phyloP scores from a whole-genome alignment of 2,113 vertebrate genomes.

The Promerops cafer region DNA sequence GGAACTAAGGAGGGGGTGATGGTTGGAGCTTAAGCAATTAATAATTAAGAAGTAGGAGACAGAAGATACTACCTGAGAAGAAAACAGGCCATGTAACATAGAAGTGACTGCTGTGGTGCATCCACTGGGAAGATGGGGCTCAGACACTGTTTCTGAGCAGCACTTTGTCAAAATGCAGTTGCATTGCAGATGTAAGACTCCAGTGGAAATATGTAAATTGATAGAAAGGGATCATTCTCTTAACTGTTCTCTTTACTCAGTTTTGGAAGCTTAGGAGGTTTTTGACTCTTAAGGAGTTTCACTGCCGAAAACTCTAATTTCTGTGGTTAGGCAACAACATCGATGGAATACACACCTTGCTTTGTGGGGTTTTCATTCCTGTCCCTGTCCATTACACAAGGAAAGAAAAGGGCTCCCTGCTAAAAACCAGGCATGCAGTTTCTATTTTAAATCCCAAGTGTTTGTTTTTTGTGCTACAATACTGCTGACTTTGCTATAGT shows the following conservation, averaged over 20 bases:
- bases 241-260: background rate
- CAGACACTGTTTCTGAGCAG: background rate
- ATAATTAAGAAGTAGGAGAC: background rate
- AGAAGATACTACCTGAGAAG: background rate
- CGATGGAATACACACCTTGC: background rate
- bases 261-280: background rate
- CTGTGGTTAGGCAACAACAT: background rate
- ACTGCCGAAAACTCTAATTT: background rate
- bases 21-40: background rate
- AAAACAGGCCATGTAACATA: background rate
- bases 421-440: background rate
- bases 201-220: background rate
- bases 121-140: background rate
- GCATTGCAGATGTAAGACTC: background rate
- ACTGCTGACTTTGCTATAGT: constrained; percentile 1
- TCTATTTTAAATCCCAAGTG: background rate
- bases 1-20: background rate
- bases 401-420: background rate
- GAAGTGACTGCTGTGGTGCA: background rate
- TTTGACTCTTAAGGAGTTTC: background rate
- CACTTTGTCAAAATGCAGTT: background rate
- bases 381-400: background rate
- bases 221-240: background rate
- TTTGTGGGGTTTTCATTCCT: background rate
- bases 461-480: background rate